phyloP scores from a whole-genome alignment of 2,797 vertebrate genomes.

The Acipenser ruthenus region DNA sequence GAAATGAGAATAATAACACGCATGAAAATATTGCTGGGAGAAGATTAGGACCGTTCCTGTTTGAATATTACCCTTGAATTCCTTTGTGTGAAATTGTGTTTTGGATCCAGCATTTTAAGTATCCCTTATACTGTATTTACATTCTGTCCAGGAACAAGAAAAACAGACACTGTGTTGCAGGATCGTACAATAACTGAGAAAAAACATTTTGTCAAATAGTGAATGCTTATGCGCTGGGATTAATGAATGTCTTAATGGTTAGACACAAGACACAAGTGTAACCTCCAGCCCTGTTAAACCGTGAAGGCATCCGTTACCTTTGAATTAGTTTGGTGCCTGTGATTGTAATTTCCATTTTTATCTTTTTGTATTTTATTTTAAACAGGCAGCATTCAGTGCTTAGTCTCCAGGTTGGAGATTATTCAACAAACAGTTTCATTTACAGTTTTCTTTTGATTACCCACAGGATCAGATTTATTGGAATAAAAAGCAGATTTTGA shows the following conservation, averaged over 20 bases:
- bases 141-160: neutral
- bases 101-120: neutral
- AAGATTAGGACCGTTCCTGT: constrained; percentile 79
- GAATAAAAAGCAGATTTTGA: no score
- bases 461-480: neutral
- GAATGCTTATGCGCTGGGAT: constrained; percentile 72
- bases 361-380: neutral
- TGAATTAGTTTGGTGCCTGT: neutral
- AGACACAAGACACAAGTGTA: constrained; percentile 31
- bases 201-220: constrained; percentile 68
- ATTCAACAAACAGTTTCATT: neutral
- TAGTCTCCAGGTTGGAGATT: no score
- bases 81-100: constrained; percentile 15
- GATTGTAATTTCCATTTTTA: neutral
- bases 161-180: constrained; percentile 24
- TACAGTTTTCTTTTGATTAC: neutral
- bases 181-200: constrained; percentile 64
- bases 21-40: constrained; percentile 78
- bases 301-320: constrained; percentile 10
- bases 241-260: constrained; percentile 21
- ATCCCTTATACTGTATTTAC: neutral
- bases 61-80: constrained; percentile 53
- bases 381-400: no score
- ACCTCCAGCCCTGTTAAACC: constrained; percentile 20
- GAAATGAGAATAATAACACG: constrained; percentile 88